Evolutionary conservation across 2,797 vertebrate genomes (phyloP), one percentile per base, ranked within the genome.

Genomic region (Zenarchopterus dispar): DNA sequence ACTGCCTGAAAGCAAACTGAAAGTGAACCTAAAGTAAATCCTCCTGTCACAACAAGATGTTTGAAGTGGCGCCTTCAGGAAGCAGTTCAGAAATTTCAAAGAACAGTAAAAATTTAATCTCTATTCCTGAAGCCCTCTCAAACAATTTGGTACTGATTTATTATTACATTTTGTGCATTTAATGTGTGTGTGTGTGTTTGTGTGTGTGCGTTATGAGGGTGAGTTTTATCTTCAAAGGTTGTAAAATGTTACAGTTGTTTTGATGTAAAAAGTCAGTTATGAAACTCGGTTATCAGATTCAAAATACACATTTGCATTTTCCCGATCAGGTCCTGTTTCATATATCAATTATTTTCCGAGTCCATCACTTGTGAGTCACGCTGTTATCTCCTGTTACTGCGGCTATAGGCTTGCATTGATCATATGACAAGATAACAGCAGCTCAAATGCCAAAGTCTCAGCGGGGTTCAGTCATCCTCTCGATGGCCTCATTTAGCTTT

Each of bases 381-480:
- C 33, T 36, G 33, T 67, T 73, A 78, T 72, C 59, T 42, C 13
- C 49, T 64, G 54, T 84, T 69, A 59, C 65, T 8, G 52, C 17
- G 8, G 48, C 18, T 49, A 36, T 31, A 41, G 62, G 33, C 44
- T 62, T 22, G 36, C 56, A 81, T 50, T 75, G 76, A 82, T 80
- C 68, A 68, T 68, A 19, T 65, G 55, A 59, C 39, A 62, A 51
- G 62, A 76, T 67, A 76, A 31, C 56, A 63, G 70, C 56, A 53
- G 47, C 43, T 31, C 56, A 68, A 76, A 73, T 62, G 65, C 51
- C 73, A 80, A 42, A 63, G 56, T 49, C 51, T 78, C 67, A 56
- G 54, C 57, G 61, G 61, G 18, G 39, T 47, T 39, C 41, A 41
- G 16, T 50, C 62, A 58, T 73, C 66, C 66, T 77, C 33, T 77